Evolutionary conservation across 2,888 invertebrate species (phyloP), one percentile per base, ranked within the genome.

Genomic region (Rhagonycha fulva): DNA sequence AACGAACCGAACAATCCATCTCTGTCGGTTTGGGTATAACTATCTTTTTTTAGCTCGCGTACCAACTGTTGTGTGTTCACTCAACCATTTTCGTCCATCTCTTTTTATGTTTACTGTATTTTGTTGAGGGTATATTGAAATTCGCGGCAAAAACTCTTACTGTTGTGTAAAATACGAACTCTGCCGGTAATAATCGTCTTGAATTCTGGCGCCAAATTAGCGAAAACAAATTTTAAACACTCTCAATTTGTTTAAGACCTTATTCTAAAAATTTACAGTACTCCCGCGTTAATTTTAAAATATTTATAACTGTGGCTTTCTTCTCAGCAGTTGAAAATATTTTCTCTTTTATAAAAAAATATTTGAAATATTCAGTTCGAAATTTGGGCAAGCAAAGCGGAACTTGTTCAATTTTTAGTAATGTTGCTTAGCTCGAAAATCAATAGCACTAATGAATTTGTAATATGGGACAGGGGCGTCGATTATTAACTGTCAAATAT

Each of bases 111-210:
- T 82, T 83, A 83, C 82, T 77, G 80, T 80, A 76, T 77, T 77
- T 71, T 73, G 68, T 71, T 71, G 69, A 72, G 74, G 75, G 76
- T 78, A 75, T 78, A 80, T 80, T 80, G 80, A 80, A 82, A 83
- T 81, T 80, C 81, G 80, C 80, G 81, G 82, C 82, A 82, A 82
- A 82, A 83, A 83, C 82, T 81, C 78, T 77, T 77, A 67, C 77
- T 78, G 75, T 79, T 80, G 80, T 76, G 78, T 78, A 81, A 81
- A 81, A 81, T 80, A 81, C 82, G 80, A 81, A 81, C 79, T 79
- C 80, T 79, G 81, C 78, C 82, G 80, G 77, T 76, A 75, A 74
- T 77, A 76, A 76, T 76, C 77, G 79, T 80, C 77, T 75, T 75
- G 78, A 78, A 72, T 80, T 80, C 81, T 80, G 81, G 82, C 81